phyloP scores from a whole-genome alignment of 2,888 invertebrate species.

The Mythimna pallens region DNA sequence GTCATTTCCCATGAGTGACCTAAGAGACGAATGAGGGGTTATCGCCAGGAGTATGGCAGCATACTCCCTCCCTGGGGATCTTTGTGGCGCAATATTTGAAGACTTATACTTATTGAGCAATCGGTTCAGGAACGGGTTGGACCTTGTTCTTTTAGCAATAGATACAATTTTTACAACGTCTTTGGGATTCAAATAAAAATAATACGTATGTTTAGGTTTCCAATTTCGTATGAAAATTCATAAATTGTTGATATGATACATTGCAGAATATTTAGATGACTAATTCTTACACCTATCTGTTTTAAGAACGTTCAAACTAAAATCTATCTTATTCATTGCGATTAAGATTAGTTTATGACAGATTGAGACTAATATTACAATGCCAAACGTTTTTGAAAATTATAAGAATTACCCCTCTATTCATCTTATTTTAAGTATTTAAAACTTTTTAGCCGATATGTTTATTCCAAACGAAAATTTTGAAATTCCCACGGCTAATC shows the following conservation, averaged over 20 bases:
- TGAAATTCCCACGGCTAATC: slow-evolving; percentile 56
- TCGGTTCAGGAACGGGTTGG: slow-evolving; percentile 1
- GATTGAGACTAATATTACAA: no score
- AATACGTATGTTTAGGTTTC: neutral
- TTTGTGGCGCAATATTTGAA: slow-evolving; percentile 19
- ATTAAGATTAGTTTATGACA: no score
- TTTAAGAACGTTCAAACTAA: neutral
- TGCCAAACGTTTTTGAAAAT: no score
- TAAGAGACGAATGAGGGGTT: slow-evolving; percentile 44
- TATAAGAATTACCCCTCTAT: no score
- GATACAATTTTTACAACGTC: neutral
- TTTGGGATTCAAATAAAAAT: neutral
- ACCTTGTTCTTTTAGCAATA: neutral
- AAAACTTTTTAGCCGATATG: neutral
- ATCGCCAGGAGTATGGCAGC: slow-evolving; percentile 18
- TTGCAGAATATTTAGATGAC: no score
- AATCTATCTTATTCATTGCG: no score
- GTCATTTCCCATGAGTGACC: slow-evolving; percentile 51
- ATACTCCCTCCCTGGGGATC: slow-evolving; percentile 18
- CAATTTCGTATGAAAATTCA: neutral
- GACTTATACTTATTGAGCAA: slow-evolving; percentile 22
- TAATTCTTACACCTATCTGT: no score
- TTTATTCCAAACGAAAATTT: slow-evolving; percentile 10
- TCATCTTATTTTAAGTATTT: neutral
- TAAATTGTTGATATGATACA: neutral